These are phyloP conservation scores for Poeciliopsis turneri DNA, from an alignment of 2,797 vertebrate genomes.

Conservation along the genomic window DNA sequence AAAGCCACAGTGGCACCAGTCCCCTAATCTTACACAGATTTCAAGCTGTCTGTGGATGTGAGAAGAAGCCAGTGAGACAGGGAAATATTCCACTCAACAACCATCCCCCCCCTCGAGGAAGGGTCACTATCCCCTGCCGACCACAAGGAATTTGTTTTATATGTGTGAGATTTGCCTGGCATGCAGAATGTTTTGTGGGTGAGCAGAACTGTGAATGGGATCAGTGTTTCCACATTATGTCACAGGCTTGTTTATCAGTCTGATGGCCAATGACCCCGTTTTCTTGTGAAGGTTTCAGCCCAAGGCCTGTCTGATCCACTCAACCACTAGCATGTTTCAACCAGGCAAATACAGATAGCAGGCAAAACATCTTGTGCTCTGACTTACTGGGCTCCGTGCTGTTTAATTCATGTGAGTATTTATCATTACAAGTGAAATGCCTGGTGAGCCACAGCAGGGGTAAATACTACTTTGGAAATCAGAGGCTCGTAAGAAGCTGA, in stretches of 20 bases:
- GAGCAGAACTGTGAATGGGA: constrained; percentile 74
- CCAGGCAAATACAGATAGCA: constrained; percentile 48
- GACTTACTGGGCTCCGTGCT: constrained; percentile 58
- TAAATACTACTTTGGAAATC: constrained; percentile 66
- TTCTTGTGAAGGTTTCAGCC: constrained; percentile 59
- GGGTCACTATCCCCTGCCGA: constrained; percentile 57
- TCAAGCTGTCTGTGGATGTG: constrained; percentile 52
- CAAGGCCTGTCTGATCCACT: constrained; percentile 45
- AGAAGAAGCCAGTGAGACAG: constrained; percentile 54
- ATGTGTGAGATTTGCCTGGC: constrained; percentile 76
- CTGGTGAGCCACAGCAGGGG: constrained; percentile 58
- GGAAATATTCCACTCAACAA: constrained; percentile 60
- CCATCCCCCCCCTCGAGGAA: constrained; percentile 36
- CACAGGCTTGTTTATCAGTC: constrained; percentile 75
- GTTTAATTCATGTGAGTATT: constrained; percentile 70
- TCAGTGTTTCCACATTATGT: constrained; percentile 84
- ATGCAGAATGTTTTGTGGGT: constrained; percentile 74
- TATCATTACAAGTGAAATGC: constrained; percentile 64
- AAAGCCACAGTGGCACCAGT: constrained; percentile 63
- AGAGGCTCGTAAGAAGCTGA: constrained; percentile 58
- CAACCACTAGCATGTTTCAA: constrained; percentile 56
- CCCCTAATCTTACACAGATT: constrained; percentile 68
- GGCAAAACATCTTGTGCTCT: constrained; percentile 57
- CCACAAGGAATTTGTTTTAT: constrained; percentile 79
- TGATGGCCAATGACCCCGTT: constrained; percentile 61